phyloP scores from a whole-genome alignment of 2,797 vertebrate genomes.

The Tolypeutes matacus region DNA sequence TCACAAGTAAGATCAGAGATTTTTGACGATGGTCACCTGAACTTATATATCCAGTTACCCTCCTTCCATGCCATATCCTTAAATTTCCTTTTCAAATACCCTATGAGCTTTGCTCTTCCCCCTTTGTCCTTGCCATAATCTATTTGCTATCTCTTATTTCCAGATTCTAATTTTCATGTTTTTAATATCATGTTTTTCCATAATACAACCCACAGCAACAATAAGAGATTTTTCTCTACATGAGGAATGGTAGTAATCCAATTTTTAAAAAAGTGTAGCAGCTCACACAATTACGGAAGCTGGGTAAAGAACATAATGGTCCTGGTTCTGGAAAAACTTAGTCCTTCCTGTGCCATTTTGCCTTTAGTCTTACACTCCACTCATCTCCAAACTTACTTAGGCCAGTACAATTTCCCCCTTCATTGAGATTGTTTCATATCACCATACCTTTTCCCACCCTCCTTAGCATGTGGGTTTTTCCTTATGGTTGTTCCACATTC shows the following conservation, averaged over 20 bases:
- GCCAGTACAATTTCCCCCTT: not conserved
- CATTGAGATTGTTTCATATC: not conserved
- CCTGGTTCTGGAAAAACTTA: not conserved
- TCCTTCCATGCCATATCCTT: not conserved
- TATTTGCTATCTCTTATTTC: not conserved
- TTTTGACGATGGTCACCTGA: not conserved
- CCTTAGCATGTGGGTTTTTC: not conserved
- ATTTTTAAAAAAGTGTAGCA: not conserved
- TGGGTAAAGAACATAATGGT: not conserved
- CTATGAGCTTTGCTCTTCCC: not conserved
- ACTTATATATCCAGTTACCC: not conserved
- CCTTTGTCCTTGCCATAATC: not conserved
- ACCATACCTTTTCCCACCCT: not conserved
- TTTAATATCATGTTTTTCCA: not conserved
- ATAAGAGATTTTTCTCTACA: not conserved
- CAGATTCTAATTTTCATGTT: not conserved
- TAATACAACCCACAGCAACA: not conserved
- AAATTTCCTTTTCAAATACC: not conserved
- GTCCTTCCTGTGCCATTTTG: not conserved
- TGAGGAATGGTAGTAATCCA: not conserved
- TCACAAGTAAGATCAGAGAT: not conserved
- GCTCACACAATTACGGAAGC: not conserved
- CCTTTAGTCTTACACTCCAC: not conserved
- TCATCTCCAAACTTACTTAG: not conserved
- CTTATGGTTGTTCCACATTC: not conserved